Evolutionary conservation across 1,140 invertebrate species (phyloP), one percentile per base, ranked within the genome.

Genomic region (Pseudoatta argentina): DNA sequence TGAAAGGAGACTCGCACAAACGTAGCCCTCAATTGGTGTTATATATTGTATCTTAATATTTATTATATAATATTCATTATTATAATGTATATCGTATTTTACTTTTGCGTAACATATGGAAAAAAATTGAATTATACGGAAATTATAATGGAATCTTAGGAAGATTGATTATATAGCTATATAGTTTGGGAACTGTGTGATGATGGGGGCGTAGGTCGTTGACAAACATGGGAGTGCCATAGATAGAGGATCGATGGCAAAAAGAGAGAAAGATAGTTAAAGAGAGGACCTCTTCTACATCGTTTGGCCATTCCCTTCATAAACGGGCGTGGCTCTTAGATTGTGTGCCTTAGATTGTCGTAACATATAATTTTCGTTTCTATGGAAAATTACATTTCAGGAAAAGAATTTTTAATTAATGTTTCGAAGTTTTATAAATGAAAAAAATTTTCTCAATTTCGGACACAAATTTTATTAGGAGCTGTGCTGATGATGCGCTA

Each of bases 171-270:
- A 59, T 57, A 55, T 55, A 55, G 18, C 18, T 61, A 34, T 75
- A 61, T 55, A 24, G n/a, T 71, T 83, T 73, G 4, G 16, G 61
- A 73, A 75, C 14, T 57, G 53, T 73, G 34, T 48, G 55, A 75
- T 27, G 55, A 61, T 73, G 67, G 55, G 55, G 55, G 79, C 69
- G 79, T 73, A 73, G 69, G 79, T 75, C 55, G 69, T 63, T 83
- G 55, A 83, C 79, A 83, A 83, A 83, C 48, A 83, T 83, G 63
- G 79, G 79, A 75, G 79, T 73, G 79, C 27, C 79, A 30, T 63
- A 82, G 69, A 82, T 71, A 73, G 39, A 73, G 53, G 67, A 57
- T 73, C 39, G 69, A 83, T 73, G 69, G n/a, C 53, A 75, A 83
- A 83, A 75, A 75, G 55, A 83, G 78, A 82, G 64, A 10, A 82